Evolutionary conservation across 2,888 invertebrate species (phyloP).

Genomic region (Drosophila kuntzei): DNA sequence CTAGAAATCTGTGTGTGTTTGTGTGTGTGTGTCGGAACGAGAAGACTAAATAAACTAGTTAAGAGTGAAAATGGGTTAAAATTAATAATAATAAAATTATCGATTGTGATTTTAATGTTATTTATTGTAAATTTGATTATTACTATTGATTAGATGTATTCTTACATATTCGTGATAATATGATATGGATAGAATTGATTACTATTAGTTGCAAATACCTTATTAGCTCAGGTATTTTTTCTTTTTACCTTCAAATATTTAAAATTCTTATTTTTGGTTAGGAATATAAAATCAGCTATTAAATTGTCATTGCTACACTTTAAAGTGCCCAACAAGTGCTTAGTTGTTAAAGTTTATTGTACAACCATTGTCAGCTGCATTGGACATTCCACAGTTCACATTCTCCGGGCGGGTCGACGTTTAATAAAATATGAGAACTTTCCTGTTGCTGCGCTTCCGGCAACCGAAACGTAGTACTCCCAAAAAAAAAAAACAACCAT

Average conservation of each 20-base stretch:
- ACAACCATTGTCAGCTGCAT: constrained; percentile 18
- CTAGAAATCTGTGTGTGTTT: not conserved
- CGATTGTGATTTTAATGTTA: not conserved
- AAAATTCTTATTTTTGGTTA: too few relatives aligned
- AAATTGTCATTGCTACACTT: constrained; percentile 1
- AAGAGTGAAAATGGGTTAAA: not conserved
- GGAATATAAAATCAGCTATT: not conserved
- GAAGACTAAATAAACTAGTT: not conserved
- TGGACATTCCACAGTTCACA: constrained; percentile 7
- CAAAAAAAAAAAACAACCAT: constrained; percentile 21
- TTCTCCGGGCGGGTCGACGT: constrained; percentile 17
- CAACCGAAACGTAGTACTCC: constrained; percentile 12
- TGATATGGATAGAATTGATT: too few relatives aligned
- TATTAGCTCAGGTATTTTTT: too few relatives aligned
- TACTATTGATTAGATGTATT: too few relatives aligned
- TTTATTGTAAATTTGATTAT: too few relatives aligned
- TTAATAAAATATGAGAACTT: constrained; percentile 58
- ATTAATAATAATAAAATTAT: not conserved
- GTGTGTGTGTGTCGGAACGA: not conserved
- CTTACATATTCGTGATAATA: too few relatives aligned
- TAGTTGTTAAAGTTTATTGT: not conserved
- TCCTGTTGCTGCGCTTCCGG: constrained; percentile 53
- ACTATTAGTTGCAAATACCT: too few relatives aligned
- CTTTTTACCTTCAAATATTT: too few relatives aligned
- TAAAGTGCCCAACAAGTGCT: constrained; percentile 15